Evolutionary conservation across 2,797 vertebrate genomes (phyloP).

Genomic region (Emydoidea blandingii): DNA sequence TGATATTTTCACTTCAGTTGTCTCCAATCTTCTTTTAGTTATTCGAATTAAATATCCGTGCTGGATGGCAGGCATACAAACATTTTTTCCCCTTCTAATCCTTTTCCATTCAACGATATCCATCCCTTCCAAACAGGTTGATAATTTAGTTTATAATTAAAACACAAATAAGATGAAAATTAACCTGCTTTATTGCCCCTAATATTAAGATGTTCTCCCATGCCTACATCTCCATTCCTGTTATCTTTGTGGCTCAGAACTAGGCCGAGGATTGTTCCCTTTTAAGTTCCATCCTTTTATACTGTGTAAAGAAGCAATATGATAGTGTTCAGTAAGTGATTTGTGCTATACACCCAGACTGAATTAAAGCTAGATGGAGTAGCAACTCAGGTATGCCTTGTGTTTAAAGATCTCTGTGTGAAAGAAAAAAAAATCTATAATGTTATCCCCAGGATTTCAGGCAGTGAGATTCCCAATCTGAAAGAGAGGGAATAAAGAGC

Average conservation of each 20-base stretch:
- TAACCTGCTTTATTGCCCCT: neutral
- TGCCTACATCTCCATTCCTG: neutral
- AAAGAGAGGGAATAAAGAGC: slow-evolving; percentile 63
- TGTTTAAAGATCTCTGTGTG: slow-evolving; percentile 57
- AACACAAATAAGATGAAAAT: neutral
- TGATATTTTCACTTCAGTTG: slow-evolving; percentile 50
- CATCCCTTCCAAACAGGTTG: neutral
- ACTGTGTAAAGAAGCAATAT: slow-evolving; percentile 27
- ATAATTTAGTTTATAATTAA: neutral
- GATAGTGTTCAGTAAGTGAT: neutral
- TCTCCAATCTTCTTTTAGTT: slow-evolving; percentile 51
- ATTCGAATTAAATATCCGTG: slow-evolving; percentile 10
- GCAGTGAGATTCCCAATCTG: slow-evolving; percentile 58
- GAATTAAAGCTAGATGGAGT: slow-evolving; percentile 41
- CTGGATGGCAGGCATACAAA: slow-evolving; percentile 24
- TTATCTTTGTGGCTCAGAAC: slow-evolving; percentile 17
- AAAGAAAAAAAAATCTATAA: slow-evolving; percentile 66
- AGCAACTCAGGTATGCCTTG: slow-evolving; percentile 14
- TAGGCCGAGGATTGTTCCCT: neutral
- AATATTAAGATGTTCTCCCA: slow-evolving; percentile 29
- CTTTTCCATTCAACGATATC: neutral
- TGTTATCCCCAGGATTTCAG: slow-evolving; percentile 61
- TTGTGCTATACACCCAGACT: neutral
- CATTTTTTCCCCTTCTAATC: slow-evolving; percentile 1
- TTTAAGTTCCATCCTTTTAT: slow-evolving; percentile 22